Percentiles rank a stretch among this genome's conserved stretches.
phyloP scores from a whole-genome alignment of 2,797 vertebrate species.

The Glyptemys insculpta region DNA sequence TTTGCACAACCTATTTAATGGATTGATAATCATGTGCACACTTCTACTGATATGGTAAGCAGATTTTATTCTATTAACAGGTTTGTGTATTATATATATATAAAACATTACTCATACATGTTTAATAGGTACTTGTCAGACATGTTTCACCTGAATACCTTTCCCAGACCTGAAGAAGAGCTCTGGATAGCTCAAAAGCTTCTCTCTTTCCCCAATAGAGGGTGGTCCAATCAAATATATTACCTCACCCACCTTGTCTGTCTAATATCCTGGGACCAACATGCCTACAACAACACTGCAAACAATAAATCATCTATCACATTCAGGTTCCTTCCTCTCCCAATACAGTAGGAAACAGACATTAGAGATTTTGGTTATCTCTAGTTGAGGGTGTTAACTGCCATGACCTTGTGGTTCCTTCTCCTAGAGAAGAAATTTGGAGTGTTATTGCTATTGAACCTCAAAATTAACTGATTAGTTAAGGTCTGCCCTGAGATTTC shows the following conservation, averaged over 20 bases:
- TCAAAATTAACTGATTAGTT: not conserved
- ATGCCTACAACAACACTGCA: too few relatives aligned
- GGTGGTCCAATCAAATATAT: too few relatives aligned
- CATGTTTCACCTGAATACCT: too few relatives aligned
- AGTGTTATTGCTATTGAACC: not conserved
- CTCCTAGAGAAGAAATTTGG: too few relatives aligned
- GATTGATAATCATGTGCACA: not conserved
- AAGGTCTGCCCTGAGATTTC: not conserved
- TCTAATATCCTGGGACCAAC: too few relatives aligned
- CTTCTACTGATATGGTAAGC: not conserved
- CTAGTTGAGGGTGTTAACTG: not conserved
- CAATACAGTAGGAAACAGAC: not conserved
- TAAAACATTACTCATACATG: not conserved
- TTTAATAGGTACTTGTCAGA: too few relatives aligned
- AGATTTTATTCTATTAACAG: not conserved
- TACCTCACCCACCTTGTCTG: too few relatives aligned
- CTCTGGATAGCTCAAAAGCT: too few relatives aligned
- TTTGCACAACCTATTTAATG: not conserved
- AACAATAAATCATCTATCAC: too few relatives aligned
- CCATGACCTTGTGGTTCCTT: not conserved
- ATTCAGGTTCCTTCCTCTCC: too few relatives aligned
- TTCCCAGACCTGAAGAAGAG: too few relatives aligned
- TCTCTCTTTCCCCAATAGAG: too few relatives aligned
- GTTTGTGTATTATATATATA: not conserved
- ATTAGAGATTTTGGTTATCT: not conserved